These are phyloP conservation scores for Apeira syringaria DNA, from an alignment of 2,888 invertebrate species.

Conservation along the genomic window DNA sequence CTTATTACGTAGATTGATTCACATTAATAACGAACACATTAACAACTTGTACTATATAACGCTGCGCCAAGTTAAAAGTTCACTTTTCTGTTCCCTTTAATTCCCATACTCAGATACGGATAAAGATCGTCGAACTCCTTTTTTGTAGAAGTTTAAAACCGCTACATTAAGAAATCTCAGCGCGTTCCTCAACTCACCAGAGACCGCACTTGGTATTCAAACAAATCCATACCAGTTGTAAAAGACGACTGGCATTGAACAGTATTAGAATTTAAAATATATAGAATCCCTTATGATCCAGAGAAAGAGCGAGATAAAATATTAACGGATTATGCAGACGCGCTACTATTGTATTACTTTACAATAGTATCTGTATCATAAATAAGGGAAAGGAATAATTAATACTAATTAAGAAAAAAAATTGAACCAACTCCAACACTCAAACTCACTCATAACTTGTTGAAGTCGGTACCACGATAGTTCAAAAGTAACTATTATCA, in stretches of 20 bases:
- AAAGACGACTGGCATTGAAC: conserved; percentile 59
- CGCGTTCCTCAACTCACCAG: conserved; percentile 36
- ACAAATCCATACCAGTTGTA: conserved; percentile 66
- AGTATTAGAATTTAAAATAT: conserved; percentile 79
- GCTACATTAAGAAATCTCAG: conserved; percentile 18
- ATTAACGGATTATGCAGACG: conserved; percentile 27
- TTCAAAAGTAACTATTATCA: too few relatives aligned
- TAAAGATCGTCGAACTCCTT: conserved; percentile 6
- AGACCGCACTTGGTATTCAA: conserved; percentile 66
- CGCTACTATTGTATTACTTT: conserved; percentile 12
- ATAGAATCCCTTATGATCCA: conserved; percentile 68
- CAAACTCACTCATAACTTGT: too few relatives aligned
- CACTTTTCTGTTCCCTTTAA: too few relatives aligned
- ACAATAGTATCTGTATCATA: too few relatives aligned
- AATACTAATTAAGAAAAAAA: too few relatives aligned
- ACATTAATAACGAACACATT: too few relatives aligned
- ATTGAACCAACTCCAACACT: too few relatives aligned
- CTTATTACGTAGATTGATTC: too few relatives aligned
- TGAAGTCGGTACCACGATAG: too few relatives aligned
- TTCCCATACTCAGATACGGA: neutral
- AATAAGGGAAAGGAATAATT: too few relatives aligned
- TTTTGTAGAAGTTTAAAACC: conserved; percentile 12
- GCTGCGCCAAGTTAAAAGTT: too few relatives aligned
- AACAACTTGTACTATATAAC: too few relatives aligned
- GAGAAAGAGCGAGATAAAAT: conserved; percentile 34